phyloP scores from a whole-genome alignment of 2,113 vertebrate species.

The Phainopepla nitens region DNA sequence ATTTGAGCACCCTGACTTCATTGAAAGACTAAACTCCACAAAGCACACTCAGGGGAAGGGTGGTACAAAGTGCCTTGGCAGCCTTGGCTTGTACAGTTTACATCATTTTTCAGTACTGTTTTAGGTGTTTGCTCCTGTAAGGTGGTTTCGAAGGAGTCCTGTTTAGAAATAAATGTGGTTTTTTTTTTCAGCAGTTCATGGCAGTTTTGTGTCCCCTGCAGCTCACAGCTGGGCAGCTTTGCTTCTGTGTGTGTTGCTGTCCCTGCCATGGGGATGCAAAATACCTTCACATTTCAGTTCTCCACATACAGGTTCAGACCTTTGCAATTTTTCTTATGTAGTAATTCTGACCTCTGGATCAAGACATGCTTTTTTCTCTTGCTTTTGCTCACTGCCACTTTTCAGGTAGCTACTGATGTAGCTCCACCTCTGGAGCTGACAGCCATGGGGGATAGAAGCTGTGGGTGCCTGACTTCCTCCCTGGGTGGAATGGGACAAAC shows the following conservation, averaged over 20 bases:
- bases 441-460: rapidly evolving
- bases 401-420: neutral
- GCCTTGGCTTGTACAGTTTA: neutral
- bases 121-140: neutral
- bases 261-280: neutral
- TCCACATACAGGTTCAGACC: neutral
- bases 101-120: neutral
- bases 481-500: neutral
- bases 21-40: neutral
- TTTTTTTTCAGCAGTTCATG: neutral
- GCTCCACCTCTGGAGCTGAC: neutral
- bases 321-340: neutral
- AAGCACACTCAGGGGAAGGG: neutral
- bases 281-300: neutral
- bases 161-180: neutral
- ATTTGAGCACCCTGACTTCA: neutral
- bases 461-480: neutral
- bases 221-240: neutral
- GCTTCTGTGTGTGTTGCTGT: neutral
- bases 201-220: neutral
- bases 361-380: neutral
- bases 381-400: neutral
- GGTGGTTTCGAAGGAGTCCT: neutral
- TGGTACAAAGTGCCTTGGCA: neutral
- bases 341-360: neutral